These are phyloP conservation scores for Panurus biarmicus DNA, from an alignment of 2,113 vertebrate species.

Conservation along the genomic window DNA sequence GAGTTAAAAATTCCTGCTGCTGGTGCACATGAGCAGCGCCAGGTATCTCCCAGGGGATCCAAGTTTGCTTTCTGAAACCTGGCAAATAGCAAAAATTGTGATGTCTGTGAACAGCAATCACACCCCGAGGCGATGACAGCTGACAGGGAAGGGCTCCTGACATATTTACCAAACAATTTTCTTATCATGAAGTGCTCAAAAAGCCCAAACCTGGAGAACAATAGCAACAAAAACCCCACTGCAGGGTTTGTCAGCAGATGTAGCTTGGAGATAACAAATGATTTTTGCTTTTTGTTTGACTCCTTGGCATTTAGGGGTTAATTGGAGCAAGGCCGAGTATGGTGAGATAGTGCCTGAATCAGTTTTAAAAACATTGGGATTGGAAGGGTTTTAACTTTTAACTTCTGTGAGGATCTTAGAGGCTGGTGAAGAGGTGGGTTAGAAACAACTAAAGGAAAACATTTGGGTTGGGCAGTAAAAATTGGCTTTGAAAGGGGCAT, in stretches of 20 bases:
- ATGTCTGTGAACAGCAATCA: not conserved
- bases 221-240: not conserved
- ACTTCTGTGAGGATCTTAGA: not conserved
- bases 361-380: not conserved
- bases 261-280: not conserved
- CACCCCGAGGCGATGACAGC: not conserved
- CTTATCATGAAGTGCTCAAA: not conserved
- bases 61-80: not conserved
- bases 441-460: not conserved
- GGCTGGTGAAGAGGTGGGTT: not conserved
- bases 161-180: not conserved
- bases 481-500: not conserved
- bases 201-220: not conserved
- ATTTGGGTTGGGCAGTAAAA: not conserved
- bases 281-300: not conserved
- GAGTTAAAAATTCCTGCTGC: constrained; percentile 11
- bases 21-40: not conserved
- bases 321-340: not conserved
- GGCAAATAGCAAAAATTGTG: constrained; percentile 7
- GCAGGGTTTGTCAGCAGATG: constrained; percentile 15
- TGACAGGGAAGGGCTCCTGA: constrained; percentile 24
- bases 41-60: constrained; percentile 26
- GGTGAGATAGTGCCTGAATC: not conserved
- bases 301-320: not conserved
- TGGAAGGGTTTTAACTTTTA: not conserved